Percentiles rank a stretch among this genome's conserved stretches.
Conservation (phyloP, 1,140 invertebrate genomes). For the Kradibia gibbosae region DNA sequence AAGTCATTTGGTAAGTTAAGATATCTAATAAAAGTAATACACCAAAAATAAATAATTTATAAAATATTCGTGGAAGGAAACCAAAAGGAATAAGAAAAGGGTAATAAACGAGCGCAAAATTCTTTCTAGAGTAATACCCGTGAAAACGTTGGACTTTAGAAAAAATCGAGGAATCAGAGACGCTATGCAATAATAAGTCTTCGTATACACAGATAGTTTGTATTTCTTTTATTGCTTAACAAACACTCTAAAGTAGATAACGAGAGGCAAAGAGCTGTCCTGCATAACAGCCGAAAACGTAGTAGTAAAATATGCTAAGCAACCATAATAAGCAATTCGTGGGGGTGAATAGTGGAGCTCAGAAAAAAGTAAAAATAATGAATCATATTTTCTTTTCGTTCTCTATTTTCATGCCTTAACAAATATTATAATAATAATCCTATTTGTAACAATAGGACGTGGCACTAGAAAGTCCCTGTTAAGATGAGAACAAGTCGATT, state of each 20-base stretch:
- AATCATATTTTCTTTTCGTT: neutral
- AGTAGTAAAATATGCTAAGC: constrained; percentile 33
- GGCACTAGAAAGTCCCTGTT: neutral
- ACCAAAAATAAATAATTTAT: neutral
- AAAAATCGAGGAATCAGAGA: constrained; percentile 15
- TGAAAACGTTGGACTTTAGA: neutral
- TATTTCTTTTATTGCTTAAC: constrained; percentile 39
- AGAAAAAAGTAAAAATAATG: neutral
- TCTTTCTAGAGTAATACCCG: neutral
- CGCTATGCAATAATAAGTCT: constrained; percentile 38
- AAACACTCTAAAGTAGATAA: constrained; percentile 45
- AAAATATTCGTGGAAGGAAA: neutral
- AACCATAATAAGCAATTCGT: constrained; percentile 38
- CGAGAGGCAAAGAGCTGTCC: neutral
- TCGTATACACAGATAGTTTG: neutral
- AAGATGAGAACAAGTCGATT: neutral
- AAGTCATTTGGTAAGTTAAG: neutral
- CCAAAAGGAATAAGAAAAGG: neutral
- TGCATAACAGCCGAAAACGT: constrained; percentile 34
- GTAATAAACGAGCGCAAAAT: constrained; percentile 35
- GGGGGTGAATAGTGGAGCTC: neutral
- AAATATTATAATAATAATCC: constrained; percentile 53
- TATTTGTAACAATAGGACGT: constrained; percentile 51
- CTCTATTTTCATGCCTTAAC: neutral
- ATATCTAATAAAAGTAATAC: neutral